phyloP scores from a whole-genome alignment of 2,888 invertebrate species.

The Plebejus anna region DNA sequence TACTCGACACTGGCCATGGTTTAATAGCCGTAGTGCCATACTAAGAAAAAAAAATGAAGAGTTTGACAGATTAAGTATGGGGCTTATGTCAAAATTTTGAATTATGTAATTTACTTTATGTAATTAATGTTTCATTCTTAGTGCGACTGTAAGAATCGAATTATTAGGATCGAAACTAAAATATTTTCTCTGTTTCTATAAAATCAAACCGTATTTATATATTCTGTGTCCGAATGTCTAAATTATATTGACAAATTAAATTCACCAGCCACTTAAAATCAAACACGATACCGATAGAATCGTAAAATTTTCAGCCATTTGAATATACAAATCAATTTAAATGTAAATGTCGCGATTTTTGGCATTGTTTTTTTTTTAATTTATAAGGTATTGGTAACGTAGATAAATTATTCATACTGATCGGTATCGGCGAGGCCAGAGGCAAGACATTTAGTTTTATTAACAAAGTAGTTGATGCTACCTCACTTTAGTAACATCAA shows the following conservation, averaged over 20 bases:
- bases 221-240: background rate
- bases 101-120: too few species aligned
- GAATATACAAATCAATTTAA: slow-evolving; percentile 8
- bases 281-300: background rate
- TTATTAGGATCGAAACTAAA: background rate
- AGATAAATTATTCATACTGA: slow-evolving; percentile 2
- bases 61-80: too few species aligned
- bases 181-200: background rate
- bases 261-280: background rate
- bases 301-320: background rate
- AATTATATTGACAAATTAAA: background rate
- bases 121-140: too few species aligned
- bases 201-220: background rate
- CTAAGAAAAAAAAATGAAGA: too few species aligned
- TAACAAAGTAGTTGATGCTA: background rate
- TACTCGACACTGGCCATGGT: too few species aligned
- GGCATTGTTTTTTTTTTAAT: background rate
- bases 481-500: background rate
- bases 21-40: too few species aligned
- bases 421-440: background rate
- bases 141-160: background rate
- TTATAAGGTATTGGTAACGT: background rate
- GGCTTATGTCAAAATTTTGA: too few species aligned
- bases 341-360: slow-evolving; percentile 7
- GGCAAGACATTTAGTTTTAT: background rate